These are phyloP conservation scores for Regulus satrapa DNA, from an alignment of 2,113 vertebrate genomes.

Conservation along the genomic window DNA sequence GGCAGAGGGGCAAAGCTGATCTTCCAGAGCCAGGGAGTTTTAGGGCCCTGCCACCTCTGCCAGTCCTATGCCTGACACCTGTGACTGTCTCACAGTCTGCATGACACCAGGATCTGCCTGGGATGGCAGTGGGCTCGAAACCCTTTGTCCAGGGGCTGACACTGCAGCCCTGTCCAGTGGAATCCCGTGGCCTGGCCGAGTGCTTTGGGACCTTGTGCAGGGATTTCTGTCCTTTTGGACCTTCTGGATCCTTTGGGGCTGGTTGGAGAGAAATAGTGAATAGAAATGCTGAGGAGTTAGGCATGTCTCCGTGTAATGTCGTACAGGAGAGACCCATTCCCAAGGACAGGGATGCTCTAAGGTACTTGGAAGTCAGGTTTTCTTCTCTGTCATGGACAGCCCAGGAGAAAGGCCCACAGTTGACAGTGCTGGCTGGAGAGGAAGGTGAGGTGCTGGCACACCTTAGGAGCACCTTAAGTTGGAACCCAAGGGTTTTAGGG, in stretches of 20 bases:
- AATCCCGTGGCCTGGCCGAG: not conserved
- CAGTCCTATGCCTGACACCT: not conserved
- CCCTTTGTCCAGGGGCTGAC: not conserved
- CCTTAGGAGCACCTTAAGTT: not conserved
- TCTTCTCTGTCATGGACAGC: not conserved
- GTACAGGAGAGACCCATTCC: not conserved
- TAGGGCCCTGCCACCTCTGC: not conserved
- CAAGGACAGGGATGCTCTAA: not conserved
- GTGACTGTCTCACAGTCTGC: accelerated
- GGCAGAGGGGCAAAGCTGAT: not conserved
- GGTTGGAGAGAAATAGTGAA: not conserved
- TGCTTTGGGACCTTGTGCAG: not conserved
- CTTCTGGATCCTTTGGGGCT: not conserved
- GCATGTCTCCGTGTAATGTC: not conserved
- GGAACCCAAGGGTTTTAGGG: not conserved
- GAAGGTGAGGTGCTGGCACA: not conserved
- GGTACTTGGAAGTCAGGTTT: not conserved
- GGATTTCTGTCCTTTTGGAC: not conserved
- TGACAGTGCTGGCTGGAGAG: not conserved
- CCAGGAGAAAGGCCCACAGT: not conserved
- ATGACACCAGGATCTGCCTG: accelerated
- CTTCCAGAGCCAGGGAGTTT: not conserved
- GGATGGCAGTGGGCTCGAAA: not conserved
- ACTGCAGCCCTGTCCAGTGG: not conserved
- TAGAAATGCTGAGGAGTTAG: not conserved